Evolutionary conservation across 2,113 vertebrate genomes (phyloP).

Genomic region (Eudyptes chrysolophus): DNA sequence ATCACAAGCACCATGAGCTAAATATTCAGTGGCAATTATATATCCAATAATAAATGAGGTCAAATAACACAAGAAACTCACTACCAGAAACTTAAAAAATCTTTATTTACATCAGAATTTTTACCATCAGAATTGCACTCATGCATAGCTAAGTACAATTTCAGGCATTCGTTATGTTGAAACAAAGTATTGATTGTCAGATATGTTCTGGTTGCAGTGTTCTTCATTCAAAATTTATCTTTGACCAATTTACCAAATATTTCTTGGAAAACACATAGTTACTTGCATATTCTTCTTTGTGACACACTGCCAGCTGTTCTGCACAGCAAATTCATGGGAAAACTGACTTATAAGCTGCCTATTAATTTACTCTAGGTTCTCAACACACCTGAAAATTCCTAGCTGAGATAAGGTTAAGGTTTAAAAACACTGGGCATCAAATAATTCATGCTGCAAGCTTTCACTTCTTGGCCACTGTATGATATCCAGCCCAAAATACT

Average conservation of each 20-base stretch:
- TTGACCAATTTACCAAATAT: not conserved
- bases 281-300: not conserved
- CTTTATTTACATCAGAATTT: not conserved
- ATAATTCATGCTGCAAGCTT: not conserved
- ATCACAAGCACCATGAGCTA: not conserved
- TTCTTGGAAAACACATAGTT: not conserved
- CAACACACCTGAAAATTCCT: not conserved
- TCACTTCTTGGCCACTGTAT: not conserved
- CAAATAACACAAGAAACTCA: conserved; percentile 14
- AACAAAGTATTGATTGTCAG: not conserved
- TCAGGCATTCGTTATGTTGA: not conserved
- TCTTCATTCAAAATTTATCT: not conserved
- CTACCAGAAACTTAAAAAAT: not conserved
- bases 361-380: not conserved
- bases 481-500: not conserved
- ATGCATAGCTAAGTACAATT: not conserved
- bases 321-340: not conserved
- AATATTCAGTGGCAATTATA: conserved; percentile 15
- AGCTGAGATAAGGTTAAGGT: not conserved
- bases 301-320: not conserved
- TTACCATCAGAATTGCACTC: not conserved
- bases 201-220: not conserved
- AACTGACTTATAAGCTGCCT: not conserved
- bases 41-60: conserved; percentile 39
- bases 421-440: not conserved